phyloP scores from a whole-genome alignment of 1,140 invertebrate genomes.

The Diabrotica virgifera region DNA sequence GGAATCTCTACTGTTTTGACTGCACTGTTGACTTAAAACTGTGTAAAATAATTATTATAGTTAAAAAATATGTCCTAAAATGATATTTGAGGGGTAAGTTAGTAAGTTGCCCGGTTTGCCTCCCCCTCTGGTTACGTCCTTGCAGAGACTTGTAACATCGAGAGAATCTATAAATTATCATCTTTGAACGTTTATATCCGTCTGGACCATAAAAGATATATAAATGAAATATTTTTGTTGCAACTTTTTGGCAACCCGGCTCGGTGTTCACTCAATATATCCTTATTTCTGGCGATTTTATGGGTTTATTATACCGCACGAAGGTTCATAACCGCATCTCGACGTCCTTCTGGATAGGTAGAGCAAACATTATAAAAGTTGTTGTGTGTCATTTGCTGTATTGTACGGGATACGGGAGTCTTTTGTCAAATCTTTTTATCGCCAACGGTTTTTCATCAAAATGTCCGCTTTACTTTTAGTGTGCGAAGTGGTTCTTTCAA shows the following conservation, averaged over 20 bases:
- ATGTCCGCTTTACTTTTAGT: too few relatives aligned
- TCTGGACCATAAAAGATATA: slow-evolving; percentile 42
- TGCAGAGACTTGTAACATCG: slow-evolving; percentile 6
- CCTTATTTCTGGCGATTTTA: slow-evolving; percentile 48
- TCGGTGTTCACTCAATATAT: slow-evolving; percentile 47
- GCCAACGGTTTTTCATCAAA: not conserved
- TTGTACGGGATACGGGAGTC: not conserved
- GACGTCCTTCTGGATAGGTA: slow-evolving; percentile 3
- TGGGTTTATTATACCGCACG: slow-evolving; percentile 47
- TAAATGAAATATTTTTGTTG: slow-evolving; percentile 47
- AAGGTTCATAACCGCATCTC: slow-evolving; percentile 39
- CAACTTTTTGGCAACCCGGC: slow-evolving; percentile 36
- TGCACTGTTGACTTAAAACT: too few relatives aligned
- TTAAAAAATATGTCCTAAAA: too few relatives aligned
- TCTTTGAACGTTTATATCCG: slow-evolving; percentile 42
- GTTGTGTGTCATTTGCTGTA: not conserved
- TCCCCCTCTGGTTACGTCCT: too few relatives aligned
- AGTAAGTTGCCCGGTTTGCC: too few relatives aligned
- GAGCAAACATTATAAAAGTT: not conserved
- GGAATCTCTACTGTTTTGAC: too few relatives aligned
- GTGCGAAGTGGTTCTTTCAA: too few relatives aligned
- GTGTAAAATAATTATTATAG: too few relatives aligned
- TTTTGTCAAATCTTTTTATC: not conserved
- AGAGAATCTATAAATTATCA: slow-evolving; percentile 41
- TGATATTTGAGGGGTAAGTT: too few relatives aligned